Evolutionary conservation across 2,113 vertebrate genomes (phyloP), one percentile per base, ranked within the genome.

Genomic region (Cyprinus carpio): DNA sequence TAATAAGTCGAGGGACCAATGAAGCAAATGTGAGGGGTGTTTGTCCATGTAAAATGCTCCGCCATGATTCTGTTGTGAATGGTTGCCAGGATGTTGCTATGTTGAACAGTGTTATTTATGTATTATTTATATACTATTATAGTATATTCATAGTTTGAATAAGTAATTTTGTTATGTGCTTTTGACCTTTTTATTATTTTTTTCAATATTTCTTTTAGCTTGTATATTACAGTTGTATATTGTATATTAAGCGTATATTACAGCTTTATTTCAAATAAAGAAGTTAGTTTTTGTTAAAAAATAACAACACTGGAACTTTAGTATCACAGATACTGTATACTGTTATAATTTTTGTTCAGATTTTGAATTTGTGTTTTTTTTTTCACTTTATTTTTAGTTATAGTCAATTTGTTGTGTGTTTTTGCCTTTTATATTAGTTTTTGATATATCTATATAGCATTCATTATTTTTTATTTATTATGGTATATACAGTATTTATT

Each of bases 1-100:
- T 76, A 85, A 78, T 40, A 54, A 76, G 46, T 64, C 11, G 27
- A 64, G 56, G 40, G 60, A 71, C 16, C 62, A 81, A 69, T 49
- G 43, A 46, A 56, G 75, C 62, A 69, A 75, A 56, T 23, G n/a
- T 18, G 29, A 62, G 6, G 2, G 5, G 64, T 72, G 64, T 85
- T 40, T 23, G 40, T 8, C 11, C 27, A 4, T 65, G 62, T 65
- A 65, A 65, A 65, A 54, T 77, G 23, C 56, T 60, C 18, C 3
- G 20, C 20, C 20, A 37, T 37, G 18, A 37, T 12, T 37, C 15
- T 23, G 34, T 37, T 72, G 34, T 72, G 15, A 10, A 64, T 29
- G 49, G 43, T 20, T 81, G 34, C 7, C 8, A 69, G 49, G 76
- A 49, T 56, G 23, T 71, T 60, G 23, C 6, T 83, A 16, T 43